Evolutionary conservation across 2,888 invertebrate species (phyloP).

Genomic region (Sericinus montela): DNA sequence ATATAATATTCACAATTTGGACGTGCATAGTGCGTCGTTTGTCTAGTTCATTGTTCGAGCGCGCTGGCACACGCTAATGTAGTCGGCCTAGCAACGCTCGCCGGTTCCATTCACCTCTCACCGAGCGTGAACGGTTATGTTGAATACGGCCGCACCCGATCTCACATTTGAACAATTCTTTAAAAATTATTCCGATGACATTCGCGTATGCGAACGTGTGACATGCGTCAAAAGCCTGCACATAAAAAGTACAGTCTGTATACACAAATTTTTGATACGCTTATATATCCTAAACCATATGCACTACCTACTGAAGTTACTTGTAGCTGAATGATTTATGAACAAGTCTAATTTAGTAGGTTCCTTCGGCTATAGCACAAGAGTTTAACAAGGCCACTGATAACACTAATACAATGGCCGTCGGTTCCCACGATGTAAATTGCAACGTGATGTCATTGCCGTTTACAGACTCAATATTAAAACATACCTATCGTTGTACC

Average conservation of each 20-base stretch:
- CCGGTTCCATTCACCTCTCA: constrained; percentile 76
- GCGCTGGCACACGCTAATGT: constrained; percentile 68
- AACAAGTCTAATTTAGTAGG: constrained; percentile 4
- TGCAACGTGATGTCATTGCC: constrained; percentile 22
- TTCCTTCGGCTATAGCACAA: constrained; percentile 7
- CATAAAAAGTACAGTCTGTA: neutral
- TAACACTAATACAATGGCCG: constrained; percentile 17
- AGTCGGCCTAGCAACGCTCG: constrained; percentile 70
- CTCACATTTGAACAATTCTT: constrained; percentile 23
- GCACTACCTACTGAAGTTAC: neutral
- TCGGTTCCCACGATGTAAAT: constrained; percentile 27
- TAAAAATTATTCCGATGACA: constrained; percentile 23
- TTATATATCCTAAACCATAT: too few species aligned
- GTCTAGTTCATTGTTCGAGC: constrained; percentile 71
- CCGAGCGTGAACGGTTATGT: constrained; percentile 66
- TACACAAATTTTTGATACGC: neutral
- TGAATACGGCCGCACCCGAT: constrained; percentile 27
- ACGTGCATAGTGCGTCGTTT: constrained; percentile 50
- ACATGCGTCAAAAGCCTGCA: neutral
- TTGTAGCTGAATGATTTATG: constrained; percentile 4
- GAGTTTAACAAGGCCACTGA: constrained; percentile 16
- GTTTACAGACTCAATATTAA: constrained; percentile 18
- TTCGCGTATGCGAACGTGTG: constrained; percentile 21
- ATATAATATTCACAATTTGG: constrained; percentile 38
- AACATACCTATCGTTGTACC: constrained; percentile 11